These are phyloP conservation scores for Hybognathus amarus DNA, from an alignment of 2,797 vertebrate species.

Conservation along the genomic window DNA sequence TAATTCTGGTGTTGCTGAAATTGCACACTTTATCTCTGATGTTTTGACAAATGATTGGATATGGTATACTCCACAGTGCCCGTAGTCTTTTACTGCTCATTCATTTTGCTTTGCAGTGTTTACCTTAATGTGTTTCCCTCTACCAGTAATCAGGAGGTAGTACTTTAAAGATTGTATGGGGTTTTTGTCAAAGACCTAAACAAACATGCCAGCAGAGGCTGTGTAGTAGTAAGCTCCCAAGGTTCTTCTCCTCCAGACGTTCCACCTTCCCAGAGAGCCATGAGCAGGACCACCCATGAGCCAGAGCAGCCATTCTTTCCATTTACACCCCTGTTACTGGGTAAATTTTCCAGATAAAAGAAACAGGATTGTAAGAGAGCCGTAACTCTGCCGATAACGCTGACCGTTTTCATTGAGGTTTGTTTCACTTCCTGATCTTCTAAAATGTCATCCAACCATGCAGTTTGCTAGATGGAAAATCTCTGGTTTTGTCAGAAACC, in stretches of 20 bases:
- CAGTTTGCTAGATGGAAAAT: background rate
- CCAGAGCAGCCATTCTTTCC: slow-evolving; percentile 43
- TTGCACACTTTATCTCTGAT: background rate
- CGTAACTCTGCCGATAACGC: slow-evolving; percentile 39
- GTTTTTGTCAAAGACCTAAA: slow-evolving; percentile 8
- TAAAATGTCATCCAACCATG: background rate
- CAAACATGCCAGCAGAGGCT: slow-evolving; percentile 19
- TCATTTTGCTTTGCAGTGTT: background rate
- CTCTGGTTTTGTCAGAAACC: background rate
- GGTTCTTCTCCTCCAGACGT: slow-evolving; percentile 51
- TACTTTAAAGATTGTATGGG: slow-evolving; percentile 10
- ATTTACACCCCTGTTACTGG: slow-evolving; percentile 42
- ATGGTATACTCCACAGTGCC: background rate
- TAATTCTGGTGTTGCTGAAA: background rate
- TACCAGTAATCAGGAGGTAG: background rate
- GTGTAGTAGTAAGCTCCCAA: slow-evolving; percentile 25
- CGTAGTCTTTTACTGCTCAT: background rate
- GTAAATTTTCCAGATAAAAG: slow-evolving; percentile 55
- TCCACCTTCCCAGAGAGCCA: slow-evolving; percentile 51
- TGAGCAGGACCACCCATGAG: slow-evolving; percentile 65
- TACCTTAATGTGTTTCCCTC: slow-evolving; percentile 1
- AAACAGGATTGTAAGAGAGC: slow-evolving; percentile 31
- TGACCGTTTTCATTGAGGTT: slow-evolving; percentile 35
- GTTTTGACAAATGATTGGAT: slow-evolving; percentile 21
- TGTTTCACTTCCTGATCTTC: slow-evolving; percentile 17